phyloP scores from a whole-genome alignment of 2,113 vertebrate species.

The Brachyhypopomus occidentalis region DNA sequence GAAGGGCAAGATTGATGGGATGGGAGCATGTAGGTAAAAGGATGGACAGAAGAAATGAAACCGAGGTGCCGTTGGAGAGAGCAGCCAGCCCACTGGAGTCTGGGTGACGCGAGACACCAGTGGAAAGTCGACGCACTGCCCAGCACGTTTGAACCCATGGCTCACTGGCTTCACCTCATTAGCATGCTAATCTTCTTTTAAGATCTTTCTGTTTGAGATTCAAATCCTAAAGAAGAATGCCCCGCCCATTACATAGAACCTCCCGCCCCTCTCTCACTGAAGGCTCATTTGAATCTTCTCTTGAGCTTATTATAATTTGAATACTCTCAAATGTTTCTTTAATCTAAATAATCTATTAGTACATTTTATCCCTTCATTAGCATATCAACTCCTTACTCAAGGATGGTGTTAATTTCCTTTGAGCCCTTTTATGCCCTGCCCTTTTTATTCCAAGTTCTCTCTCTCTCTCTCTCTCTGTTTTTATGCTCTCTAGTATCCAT shows the following conservation, averaged over 20 bases:
- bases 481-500: slow-evolving; percentile 23
- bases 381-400: not conserved
- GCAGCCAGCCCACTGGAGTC: not conserved
- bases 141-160: not conserved
- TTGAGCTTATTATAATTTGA: not conserved
- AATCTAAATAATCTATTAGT: not conserved
- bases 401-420: not conserved
- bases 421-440: not conserved
- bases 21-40: not conserved
- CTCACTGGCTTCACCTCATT: not conserved
- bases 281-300: not conserved
- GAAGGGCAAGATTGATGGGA: not conserved
- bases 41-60: not conserved
- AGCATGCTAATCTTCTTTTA: not conserved
- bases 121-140: not conserved
- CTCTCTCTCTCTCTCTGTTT: not conserved
- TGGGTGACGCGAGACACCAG: not conserved
- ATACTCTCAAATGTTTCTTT: not conserved
- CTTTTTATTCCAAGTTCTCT: not conserved
- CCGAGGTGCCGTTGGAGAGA: not conserved
- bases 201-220: not conserved
- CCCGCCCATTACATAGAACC: not conserved
- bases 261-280: not conserved
- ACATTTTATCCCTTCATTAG: not conserved
- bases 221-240: not conserved